phyloP scores from a whole-genome alignment of 2,888 invertebrate species.

The Caenorhabditis panamensis region DNA sequence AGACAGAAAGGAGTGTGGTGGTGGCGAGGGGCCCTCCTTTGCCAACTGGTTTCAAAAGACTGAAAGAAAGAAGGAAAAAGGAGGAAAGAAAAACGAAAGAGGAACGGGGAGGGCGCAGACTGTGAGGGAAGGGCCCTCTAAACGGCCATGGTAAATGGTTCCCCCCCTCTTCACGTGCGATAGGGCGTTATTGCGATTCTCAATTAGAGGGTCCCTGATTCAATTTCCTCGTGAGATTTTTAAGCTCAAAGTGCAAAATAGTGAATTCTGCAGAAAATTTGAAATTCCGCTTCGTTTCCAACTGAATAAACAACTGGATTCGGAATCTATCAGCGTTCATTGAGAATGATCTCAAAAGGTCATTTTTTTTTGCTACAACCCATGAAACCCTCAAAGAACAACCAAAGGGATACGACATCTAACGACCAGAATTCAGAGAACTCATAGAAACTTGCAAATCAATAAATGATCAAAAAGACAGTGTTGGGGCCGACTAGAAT shows the following conservation, averaged over 20 bases:
- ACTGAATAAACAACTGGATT: no score
- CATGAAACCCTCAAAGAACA: neutral
- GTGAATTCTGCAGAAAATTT: no score
- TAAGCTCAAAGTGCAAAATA: no score
- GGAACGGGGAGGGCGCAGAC: neutral
- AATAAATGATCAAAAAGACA: neutral
- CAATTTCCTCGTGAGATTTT: no score
- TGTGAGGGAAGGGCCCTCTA: neutral
- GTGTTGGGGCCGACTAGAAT: no score
- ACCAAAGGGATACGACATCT: neutral
- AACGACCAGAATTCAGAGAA: neutral
- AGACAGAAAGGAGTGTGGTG: constrained; percentile 6
- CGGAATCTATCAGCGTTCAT: no score
- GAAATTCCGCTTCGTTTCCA: no score
- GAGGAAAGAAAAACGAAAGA: neutral
- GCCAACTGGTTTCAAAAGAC: constrained; percentile 28
- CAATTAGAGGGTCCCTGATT: neutral
- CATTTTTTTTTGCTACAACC: no score
- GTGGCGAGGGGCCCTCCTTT: neutral
- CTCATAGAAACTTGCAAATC: no score
- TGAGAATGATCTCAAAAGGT: no score
- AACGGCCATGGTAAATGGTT: neutral
- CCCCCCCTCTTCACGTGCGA: no score
- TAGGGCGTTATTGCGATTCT: no score
- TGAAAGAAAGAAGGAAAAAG: neutral